These are phyloP conservation scores for Fulmarus glacialis DNA, from an alignment of 2,113 vertebrate genomes.

Conservation along the genomic window DNA sequence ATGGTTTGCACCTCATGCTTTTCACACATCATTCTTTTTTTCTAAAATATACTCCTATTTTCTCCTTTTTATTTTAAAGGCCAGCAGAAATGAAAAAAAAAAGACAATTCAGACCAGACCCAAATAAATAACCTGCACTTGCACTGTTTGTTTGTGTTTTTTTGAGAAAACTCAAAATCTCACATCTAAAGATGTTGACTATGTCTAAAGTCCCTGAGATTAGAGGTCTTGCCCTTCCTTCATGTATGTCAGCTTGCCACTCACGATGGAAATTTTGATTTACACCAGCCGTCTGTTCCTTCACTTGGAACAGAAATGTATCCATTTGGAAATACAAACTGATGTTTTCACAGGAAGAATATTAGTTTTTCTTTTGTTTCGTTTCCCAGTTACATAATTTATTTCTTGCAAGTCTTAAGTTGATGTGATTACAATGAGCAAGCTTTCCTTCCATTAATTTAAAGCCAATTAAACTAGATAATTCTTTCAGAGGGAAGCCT, in stretches of 20 bases:
- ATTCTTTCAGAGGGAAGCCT: neutral
- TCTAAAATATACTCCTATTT: neutral
- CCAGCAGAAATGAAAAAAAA: neutral
- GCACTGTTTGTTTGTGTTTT: too few relatives aligned
- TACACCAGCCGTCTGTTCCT: neutral
- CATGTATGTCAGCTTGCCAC: neutral
- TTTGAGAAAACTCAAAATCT: neutral
- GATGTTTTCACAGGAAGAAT: neutral
- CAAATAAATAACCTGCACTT: neutral
- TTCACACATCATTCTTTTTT: neutral
- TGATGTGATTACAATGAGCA: neutral
- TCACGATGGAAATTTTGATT: neutral
- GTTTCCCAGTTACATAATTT: neutral
- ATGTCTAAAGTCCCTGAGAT: neutral
- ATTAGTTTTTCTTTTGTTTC: neutral
- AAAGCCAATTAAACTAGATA: neutral
- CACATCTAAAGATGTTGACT: neutral
- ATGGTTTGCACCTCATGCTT: neutral
- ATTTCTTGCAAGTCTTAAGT: neutral
- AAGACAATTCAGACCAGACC: neutral
- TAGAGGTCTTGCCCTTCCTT: neutral
- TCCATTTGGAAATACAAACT: neutral
- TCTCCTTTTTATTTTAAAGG: neutral
- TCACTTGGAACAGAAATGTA: neutral
- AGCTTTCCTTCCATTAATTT: neutral